Percentiles rank a stretch among this genome's conserved stretches.
Conservation (phyloP, 2,113 vertebrate species). For the Pimephales promelas region DNA sequence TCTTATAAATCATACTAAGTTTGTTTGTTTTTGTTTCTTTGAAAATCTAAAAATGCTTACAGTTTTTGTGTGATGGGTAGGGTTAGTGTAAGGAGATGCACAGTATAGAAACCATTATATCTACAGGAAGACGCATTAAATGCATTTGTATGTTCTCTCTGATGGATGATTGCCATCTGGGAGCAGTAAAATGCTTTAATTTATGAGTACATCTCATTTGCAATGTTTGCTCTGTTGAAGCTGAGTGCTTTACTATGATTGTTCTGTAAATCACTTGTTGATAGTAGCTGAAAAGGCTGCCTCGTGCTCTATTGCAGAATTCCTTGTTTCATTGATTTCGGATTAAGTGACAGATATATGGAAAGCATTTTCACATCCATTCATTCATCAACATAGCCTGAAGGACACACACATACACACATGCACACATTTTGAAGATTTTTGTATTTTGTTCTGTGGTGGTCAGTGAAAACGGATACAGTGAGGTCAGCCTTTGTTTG, state of each 20-base stretch:
- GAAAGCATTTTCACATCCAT: background rate
- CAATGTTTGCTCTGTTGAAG: background rate
- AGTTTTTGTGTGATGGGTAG: background rate
- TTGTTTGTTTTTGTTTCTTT: no score
- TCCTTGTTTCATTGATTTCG: background rate
- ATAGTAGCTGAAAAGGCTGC: background rate
- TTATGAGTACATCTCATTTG: conserved; percentile 4
- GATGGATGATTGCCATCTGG: conserved; percentile 1
- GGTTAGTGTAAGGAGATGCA: background rate
- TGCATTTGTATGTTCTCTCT: background rate
- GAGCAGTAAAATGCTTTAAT: conserved; percentile 11
- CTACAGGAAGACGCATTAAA: background rate
- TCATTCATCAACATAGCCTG: background rate
- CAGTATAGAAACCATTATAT: background rate
- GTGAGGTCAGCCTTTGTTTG: background rate
- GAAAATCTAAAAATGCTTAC: background rate
- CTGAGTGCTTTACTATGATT: conserved; percentile 11
- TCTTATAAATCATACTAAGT: no score
- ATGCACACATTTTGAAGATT: no score
- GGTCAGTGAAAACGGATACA: background rate
- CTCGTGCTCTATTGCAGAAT: background rate
- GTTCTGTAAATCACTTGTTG: background rate
- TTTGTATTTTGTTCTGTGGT: background rate
- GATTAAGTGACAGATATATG: background rate
- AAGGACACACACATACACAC: no score